Evolutionary conservation across 2,888 invertebrate genomes (phyloP), one percentile per base, ranked within the genome.

Genomic region (Polylopha cassiicola): DNA sequence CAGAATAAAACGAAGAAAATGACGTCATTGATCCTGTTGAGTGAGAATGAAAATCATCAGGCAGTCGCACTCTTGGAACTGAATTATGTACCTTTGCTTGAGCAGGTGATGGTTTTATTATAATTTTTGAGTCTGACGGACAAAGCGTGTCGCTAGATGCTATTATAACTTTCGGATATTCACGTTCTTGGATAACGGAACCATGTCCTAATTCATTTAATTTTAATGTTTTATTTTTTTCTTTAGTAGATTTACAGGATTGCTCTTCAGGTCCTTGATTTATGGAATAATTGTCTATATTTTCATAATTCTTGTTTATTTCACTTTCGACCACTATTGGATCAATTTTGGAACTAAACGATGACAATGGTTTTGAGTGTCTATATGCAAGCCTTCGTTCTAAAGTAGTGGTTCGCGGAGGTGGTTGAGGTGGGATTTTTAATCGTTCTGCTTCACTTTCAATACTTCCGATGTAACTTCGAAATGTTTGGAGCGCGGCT

Each of bases 401-500:
- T 32, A 92, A 75, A 3, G 92, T 92, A 17, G 90, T 90, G 2
- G 91, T 89, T 58, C 94, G 82, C 0, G 93, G 93, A 0, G 94
- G 94, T 2, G 94, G 94, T 43, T 89, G 85, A 0, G 93, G 92
- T 1, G 91, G 91, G 39, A 88, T 70, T 65, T 75, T 87, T 1
- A 68, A 58, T 6, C 68, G 73, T 39, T 81, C 79, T 9, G 47
- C 51, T 49, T 71, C 69, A 59, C 56, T 69, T 32, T 81, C 81
- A 46, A 54, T 44, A 52, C 56, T 68, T 36, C 62, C 65, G 4
- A 55, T 50, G 45, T 58, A 74, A 32, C 69, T 64, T 38, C 73
- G 62, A 53, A 85, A 85, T 44, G 73, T 74, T 68, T 82, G 79
- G 38, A 85, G 65, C 38, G 67, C 51, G 3, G 77, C 76, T 2